Percentiles rank a stretch among this genome's conserved stretches.
phyloP scores from a whole-genome alignment of 2,797 vertebrate genomes.

The Erithacus rubecula region DNA sequence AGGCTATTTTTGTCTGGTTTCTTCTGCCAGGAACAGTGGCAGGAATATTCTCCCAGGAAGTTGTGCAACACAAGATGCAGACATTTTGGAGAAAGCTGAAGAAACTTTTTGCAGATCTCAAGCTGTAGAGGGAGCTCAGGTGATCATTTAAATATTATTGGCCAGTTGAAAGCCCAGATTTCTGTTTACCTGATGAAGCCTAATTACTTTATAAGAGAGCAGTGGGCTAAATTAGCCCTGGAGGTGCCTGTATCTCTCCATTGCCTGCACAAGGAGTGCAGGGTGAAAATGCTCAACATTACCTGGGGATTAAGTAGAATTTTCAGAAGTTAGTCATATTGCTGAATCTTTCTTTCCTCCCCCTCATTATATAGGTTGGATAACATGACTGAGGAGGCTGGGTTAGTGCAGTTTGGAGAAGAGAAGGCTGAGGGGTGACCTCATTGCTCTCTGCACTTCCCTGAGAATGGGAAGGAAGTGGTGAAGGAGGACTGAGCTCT shows the following conservation, averaged over 20 bases:
- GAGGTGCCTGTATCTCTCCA: neutral
- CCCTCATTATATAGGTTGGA: neutral
- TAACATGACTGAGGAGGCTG: rapidly evolving
- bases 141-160: conserved; percentile 16
- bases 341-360: neutral
- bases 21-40: neutral
- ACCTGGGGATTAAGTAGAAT: neutral
- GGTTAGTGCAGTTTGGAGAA: neutral
- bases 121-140: neutral
- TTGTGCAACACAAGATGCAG: neutral
- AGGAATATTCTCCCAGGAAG: neutral
- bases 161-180: neutral
- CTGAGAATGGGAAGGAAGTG: too few relatives aligned
- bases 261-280: neutral
- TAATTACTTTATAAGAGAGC: conserved; percentile 21
- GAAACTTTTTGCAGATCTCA: neutral
- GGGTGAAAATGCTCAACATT: neutral
- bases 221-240: conserved; percentile 11
- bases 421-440: neutral
- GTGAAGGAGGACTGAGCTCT: neutral
- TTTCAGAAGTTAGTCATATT: neutral
- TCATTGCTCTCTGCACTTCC: neutral
- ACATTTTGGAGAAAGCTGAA: neutral
- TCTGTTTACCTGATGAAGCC: neutral
- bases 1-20: neutral